These are phyloP conservation scores for Hypsopygia costalis DNA, from an alignment of 2,888 invertebrate genomes.

Conservation along the genomic window DNA sequence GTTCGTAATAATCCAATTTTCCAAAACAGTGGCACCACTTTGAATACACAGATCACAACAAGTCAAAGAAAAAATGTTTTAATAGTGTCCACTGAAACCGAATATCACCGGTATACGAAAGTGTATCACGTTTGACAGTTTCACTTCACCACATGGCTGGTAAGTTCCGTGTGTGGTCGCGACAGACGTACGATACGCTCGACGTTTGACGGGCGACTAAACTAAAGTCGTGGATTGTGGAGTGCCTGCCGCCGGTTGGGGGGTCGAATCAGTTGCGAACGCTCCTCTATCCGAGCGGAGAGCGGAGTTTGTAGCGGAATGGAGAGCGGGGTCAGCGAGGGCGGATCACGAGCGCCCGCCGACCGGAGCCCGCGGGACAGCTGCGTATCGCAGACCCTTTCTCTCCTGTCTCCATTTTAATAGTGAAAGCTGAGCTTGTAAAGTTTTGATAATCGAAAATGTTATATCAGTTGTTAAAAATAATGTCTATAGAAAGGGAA, in stretches of 20 bases:
- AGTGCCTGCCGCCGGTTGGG: slow-evolving; percentile 16
- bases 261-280: slow-evolving; percentile 16
- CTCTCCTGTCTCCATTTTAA: slow-evolving; percentile 54
- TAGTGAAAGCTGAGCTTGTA: slow-evolving; percentile 57
- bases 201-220: slow-evolving; percentile 67
- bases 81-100: slow-evolving; percentile 48
- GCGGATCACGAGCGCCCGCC: slow-evolving; percentile 54
- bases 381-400: slow-evolving; percentile 73
- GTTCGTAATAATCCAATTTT: slow-evolving; percentile 79
- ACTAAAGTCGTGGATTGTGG: slow-evolving; percentile 37
- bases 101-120: slow-evolving; percentile 61
- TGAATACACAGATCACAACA: slow-evolving; percentile 63
- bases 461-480: neutral
- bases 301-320: slow-evolving; percentile 24
- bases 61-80: slow-evolving; percentile 38
- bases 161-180: slow-evolving; percentile 47
- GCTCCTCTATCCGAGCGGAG: slow-evolving; percentile 26
- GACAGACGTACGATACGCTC: slow-evolving; percentile 57
- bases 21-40: slow-evolving; percentile 67
- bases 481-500: neutral
- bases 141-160: slow-evolving; percentile 78
- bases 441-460: slow-evolving; percentile 18
- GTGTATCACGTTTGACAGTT: slow-evolving; percentile 77
- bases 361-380: slow-evolving; percentile 66
- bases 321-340: slow-evolving; percentile 61